A percentile compares a stretch with the other conserved stretches of the same genome.
phyloP scores from a whole-genome alignment of 2,888 invertebrate species.

The Patella pellucida region DNA sequence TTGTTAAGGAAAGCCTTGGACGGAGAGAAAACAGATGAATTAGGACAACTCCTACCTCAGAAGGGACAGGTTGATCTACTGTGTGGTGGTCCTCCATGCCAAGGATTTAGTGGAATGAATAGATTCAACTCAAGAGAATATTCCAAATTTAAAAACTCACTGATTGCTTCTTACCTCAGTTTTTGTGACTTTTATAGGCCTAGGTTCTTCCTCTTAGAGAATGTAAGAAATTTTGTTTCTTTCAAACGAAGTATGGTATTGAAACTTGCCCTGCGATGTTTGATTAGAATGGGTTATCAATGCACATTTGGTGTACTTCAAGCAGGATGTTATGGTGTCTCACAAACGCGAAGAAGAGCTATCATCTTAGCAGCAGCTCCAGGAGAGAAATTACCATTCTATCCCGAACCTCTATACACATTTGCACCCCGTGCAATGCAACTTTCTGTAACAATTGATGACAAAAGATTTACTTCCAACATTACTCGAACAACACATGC shows the following conservation, averaged over 20 bases:
- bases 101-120: constrained; percentile 92
- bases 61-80: constrained; percentile 87
- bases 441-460: constrained; percentile 76
- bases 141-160: constrained; percentile 87
- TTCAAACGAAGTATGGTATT: constrained; percentile 86
- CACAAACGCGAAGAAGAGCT: constrained; percentile 82
- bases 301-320: constrained; percentile 89
- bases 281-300: constrained; percentile 88
- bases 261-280: constrained; percentile 82
- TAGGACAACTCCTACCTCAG: constrained; percentile 76
- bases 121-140: constrained; percentile 87
- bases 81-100: constrained; percentile 90
- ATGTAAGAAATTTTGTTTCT: constrained; percentile 87
- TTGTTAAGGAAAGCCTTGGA: constrained; percentile 80
- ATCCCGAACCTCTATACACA: constrained; percentile 85
- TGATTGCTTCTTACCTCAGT: constrained; percentile 85
- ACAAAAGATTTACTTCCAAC: constrained; percentile 73
- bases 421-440: constrained; percentile 79
- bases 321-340: constrained; percentile 88
- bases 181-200: constrained; percentile 90
- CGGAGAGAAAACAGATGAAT: constrained; percentile 66
- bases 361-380: constrained; percentile 88
- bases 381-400: constrained; percentile 80
- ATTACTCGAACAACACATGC: constrained; percentile 78
- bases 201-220: constrained; percentile 86